Percentiles rank a stretch among this genome's conserved stretches.
Conservation (phyloP, 2,888 invertebrate species). For the Drosophila macrothrix region DNA sequence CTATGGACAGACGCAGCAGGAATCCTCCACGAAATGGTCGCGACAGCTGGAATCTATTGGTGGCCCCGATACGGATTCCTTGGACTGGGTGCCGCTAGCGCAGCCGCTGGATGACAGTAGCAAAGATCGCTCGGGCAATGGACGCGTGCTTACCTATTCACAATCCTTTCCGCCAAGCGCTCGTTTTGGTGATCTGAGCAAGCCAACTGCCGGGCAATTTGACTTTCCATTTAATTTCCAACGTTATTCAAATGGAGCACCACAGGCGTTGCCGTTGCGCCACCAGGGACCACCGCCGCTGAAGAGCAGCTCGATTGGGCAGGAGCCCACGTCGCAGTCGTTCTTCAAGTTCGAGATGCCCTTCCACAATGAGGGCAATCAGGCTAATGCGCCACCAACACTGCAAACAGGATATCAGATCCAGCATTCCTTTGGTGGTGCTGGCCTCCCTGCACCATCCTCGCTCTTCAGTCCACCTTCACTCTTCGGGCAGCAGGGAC, state of each 20-base stretch:
- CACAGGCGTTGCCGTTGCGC: constrained; percentile 68
- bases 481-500: constrained; percentile 77
- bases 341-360: constrained; percentile 85
- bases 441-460: constrained; percentile 69
- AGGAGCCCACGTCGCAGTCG: constrained; percentile 84
- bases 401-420: constrained; percentile 85
- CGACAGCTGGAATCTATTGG: constrained; percentile 82
- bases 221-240: constrained; percentile 83
- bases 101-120: constrained; percentile 80
- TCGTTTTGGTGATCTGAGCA: constrained; percentile 79
- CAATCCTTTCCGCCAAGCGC: constrained; percentile 80
- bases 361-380: constrained; percentile 62
- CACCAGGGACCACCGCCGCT: constrained; percentile 61
- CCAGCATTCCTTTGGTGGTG: constrained; percentile 79
- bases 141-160: constrained; percentile 84
- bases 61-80: constrained; percentile 70
- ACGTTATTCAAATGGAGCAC: constrained; percentile 68
- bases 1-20: constrained; percentile 56
- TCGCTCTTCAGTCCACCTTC: constrained; percentile 81
- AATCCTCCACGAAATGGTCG: constrained; percentile 83
- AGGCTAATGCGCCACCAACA: constrained; percentile 67
- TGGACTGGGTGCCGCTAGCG: constrained; percentile 87
- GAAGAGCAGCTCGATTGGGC: constrained; percentile 48
- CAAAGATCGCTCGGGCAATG: constrained; percentile 83
- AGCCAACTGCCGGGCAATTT: constrained; percentile 64